Evolutionary conservation across 2,113 vertebrate species (phyloP), one percentile per base, ranked within the genome.

Genomic region (Oenanthe melanoleuca): DNA sequence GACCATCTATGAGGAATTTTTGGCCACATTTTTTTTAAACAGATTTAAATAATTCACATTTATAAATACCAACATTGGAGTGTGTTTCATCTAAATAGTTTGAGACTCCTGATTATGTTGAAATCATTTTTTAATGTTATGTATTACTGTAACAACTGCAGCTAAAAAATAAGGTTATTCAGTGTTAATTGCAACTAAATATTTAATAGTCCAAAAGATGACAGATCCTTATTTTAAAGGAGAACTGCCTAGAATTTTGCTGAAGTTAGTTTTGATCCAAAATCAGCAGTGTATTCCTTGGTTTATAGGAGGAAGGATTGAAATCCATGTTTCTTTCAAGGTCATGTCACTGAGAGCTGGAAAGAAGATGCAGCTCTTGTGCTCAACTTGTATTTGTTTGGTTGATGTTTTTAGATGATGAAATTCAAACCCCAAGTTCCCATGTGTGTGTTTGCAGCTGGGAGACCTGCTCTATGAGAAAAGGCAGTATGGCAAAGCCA

Each of bases 401-500:
- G 9, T 10, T 1, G 12, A 17, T 6, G 6, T 8, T 63, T 69
- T 71, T 3, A 38, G n/a, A 3, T 2, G 7, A 29, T 33, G 4
- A 8, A 64, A 25, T 24, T 23, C 6, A 74, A 42, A 8, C 4
- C 12, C 15, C 20, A 21, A 33, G 12, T 7, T 9, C 4, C 8
- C 2, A 4, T 24, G 24, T 53, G 5, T 86, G 49, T 75, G 73
- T 65, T 73, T 78, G 49, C 95, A 99, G 99, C 98, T 98, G 66
- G 98, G 98, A 22, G 98, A 98, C 13, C 80, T 98, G 88, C 96
- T 98, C 22, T 99, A 98, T 4, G 99, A 99, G 88, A 99, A 98
- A 19, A 98, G 99, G 5, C 97, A 97, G 14, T 99, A 99, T 8
- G 98, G 98, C 38, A 98, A 98, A 74, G 98, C 98, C 75, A 97